phyloP scores from a whole-genome alignment of 1,140 invertebrate species.

The Atopsyche davidsoni region DNA sequence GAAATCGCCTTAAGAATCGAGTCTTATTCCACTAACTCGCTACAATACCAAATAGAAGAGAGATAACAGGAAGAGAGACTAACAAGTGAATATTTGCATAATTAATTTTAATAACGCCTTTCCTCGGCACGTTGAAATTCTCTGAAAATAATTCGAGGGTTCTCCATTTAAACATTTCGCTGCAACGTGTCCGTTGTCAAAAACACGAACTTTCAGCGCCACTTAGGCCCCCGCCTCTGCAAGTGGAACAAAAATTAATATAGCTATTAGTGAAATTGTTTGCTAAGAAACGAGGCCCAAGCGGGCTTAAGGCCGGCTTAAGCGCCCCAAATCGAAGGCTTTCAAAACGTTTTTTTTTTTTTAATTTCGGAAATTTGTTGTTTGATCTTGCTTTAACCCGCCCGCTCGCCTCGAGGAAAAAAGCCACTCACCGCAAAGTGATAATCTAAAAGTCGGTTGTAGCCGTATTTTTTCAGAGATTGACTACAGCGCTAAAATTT shows the following conservation, averaged over 20 bases:
- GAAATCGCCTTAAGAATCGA: too few relatives aligned
- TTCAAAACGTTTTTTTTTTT: slow-evolving; percentile 7
- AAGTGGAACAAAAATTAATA: slow-evolving; percentile 1
- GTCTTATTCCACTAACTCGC: too few relatives aligned
- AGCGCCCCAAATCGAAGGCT: too few relatives aligned
- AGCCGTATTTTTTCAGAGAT: too few relatives aligned
- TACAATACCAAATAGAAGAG: too few relatives aligned
- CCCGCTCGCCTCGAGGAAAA: too few relatives aligned
- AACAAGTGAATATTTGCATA: not conserved
- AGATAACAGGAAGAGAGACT: slow-evolving; percentile 6
- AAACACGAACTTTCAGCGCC: slow-evolving; percentile 8
- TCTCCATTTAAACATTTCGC: not conserved
- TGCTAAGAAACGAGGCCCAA: too few relatives aligned
- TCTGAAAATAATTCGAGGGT: slow-evolving; percentile 2
- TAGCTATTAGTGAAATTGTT: too few relatives aligned
- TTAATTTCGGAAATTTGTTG: slow-evolving; percentile 8
- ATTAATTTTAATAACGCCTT: slow-evolving; percentile 5
- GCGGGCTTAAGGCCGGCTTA: too few relatives aligned
- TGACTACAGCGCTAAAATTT: too few relatives aligned
- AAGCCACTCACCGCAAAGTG: too few relatives aligned
- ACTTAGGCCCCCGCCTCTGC: not conserved
- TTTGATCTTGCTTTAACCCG: slow-evolving; percentile 4
- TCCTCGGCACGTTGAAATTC: not conserved
- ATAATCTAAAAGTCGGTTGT: too few relatives aligned
- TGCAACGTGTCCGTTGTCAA: slow-evolving; percentile 13